These are phyloP conservation scores for Leucopsar rothschildi DNA, from an alignment of 2,113 vertebrate species.

Conservation along the genomic window DNA sequence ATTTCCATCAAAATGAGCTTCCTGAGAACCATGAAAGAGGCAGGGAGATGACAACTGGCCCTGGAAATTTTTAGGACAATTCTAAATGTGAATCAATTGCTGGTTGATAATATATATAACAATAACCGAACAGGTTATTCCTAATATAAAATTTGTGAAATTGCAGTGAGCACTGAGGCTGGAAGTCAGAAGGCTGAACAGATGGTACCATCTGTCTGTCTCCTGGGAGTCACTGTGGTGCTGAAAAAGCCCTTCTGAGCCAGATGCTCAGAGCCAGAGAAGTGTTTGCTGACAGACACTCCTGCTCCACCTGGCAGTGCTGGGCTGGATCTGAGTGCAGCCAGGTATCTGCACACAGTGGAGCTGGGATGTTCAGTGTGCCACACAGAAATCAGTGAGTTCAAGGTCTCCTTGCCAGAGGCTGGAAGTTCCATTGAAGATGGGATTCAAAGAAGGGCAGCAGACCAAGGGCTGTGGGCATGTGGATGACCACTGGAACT, in stretches of 20 bases:
- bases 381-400: not conserved
- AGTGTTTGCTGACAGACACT: not conserved
- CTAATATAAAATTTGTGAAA: not conserved
- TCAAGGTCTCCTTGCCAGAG: not conserved
- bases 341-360: not conserved
- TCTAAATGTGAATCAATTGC: not conserved
- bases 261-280: not conserved
- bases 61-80: not conserved
- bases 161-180: not conserved
- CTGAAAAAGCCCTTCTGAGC: not conserved
- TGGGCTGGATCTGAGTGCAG: accelerated
- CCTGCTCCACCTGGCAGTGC: not conserved
- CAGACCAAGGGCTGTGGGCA: not conserved
- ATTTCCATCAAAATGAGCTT: slow-evolving; percentile 2
- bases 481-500: not conserved
- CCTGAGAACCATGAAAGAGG: not conserved
- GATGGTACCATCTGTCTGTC: not conserved
- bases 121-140: not conserved
- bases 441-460: not conserved
- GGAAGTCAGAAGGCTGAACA: not conserved
- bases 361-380: accelerated
- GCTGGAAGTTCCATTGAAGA: not conserved
- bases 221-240: not conserved
- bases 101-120: not conserved
- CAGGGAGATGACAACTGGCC: not conserved